phyloP scores from a whole-genome alignment of 2,888 invertebrate species.

The Platycheirus rosarum region DNA sequence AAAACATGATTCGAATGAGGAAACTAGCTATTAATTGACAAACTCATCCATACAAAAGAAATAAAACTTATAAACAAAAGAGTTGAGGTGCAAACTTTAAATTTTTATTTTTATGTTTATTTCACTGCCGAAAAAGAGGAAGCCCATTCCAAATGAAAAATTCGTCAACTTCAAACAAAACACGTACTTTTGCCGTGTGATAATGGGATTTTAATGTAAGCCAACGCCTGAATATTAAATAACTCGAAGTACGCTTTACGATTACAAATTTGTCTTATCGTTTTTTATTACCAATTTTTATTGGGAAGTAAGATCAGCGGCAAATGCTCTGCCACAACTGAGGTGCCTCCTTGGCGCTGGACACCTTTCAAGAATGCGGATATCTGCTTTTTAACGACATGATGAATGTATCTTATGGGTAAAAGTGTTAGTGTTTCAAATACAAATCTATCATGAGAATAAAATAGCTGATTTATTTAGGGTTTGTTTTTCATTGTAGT shows the following conservation, averaged over 20 bases:
- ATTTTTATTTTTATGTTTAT: slow-evolving; percentile 19
- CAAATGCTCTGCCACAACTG: too few species aligned
- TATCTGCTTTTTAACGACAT: too few species aligned
- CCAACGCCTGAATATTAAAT: slow-evolving; percentile 43
- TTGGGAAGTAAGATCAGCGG: too few species aligned
- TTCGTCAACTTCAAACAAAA: slow-evolving; percentile 32
- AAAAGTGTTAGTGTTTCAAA: too few species aligned
- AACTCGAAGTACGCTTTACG: not conserved
- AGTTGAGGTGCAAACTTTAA: slow-evolving; percentile 38
- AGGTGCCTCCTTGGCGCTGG: too few species aligned
- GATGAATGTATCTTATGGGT: too few species aligned
- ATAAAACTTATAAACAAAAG: slow-evolving; percentile 37
- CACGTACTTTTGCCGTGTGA: slow-evolving; percentile 53
- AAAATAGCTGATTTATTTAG: too few species aligned
- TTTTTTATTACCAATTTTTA: not conserved
- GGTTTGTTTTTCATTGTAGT: too few species aligned
- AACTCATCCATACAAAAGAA: not conserved
- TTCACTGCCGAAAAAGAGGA: slow-evolving; percentile 34
- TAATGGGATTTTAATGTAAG: slow-evolving; percentile 66
- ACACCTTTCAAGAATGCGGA: too few species aligned
- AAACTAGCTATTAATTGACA: not conserved
- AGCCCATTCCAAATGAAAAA: slow-evolving; percentile 17
- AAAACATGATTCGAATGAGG: not conserved
- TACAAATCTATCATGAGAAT: too few species aligned
- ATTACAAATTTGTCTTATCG: not conserved